Conservation (phyloP, 2,113 vertebrate species). For the Otis tarda region DNA sequence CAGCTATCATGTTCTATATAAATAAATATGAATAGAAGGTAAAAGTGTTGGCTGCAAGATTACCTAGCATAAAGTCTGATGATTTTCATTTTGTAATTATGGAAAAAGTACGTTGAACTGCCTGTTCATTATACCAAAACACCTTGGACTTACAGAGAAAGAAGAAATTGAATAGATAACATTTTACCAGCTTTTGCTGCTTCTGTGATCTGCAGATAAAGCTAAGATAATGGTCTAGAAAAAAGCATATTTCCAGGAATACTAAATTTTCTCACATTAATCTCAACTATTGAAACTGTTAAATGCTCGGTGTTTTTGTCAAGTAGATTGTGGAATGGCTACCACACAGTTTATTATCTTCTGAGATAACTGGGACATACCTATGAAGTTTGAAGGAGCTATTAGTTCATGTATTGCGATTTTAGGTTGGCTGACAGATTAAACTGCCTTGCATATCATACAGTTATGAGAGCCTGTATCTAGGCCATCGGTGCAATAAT, state of each 20-base stretch:
- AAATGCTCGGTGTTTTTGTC: neutral
- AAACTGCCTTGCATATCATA: neutral
- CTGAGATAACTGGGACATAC: neutral
- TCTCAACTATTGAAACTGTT: neutral
- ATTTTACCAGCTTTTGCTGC: neutral
- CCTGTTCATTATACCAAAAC: neutral
- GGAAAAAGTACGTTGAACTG: neutral
- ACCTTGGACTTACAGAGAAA: neutral
- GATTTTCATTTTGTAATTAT: neutral
- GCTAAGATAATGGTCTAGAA: neutral
- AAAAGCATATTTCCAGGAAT: neutral
- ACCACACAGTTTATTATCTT: neutral
- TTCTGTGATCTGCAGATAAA: neutral
- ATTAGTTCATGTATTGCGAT: neutral
- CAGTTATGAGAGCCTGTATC: neutral
- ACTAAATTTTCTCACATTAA: neutral
- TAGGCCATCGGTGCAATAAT: neutral
- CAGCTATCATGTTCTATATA: neutral
- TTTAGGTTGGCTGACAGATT: neutral
- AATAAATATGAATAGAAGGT: neutral
- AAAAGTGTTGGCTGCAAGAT: neutral
- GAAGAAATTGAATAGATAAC: neutral
- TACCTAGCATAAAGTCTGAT: neutral
- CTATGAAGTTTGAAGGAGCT: neutral
- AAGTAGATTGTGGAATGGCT: neutral